Conservation (phyloP, 2,888 invertebrate species). For the Phrixothrix hirtus region DNA sequence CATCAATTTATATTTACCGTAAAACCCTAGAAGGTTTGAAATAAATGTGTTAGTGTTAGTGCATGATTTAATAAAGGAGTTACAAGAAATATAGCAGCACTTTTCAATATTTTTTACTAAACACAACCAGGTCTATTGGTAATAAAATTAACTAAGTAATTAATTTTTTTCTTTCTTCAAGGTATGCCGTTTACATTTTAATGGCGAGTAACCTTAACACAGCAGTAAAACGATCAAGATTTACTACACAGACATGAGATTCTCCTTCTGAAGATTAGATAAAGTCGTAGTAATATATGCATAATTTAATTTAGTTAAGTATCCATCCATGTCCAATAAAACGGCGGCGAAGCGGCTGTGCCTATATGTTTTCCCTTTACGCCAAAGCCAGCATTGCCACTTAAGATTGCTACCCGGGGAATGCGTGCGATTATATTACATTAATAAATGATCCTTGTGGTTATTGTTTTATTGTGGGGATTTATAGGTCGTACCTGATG, state of each 20-base stretch:
- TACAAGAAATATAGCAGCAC: no score
- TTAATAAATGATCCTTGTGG: constrained; percentile 35
- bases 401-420: constrained; percentile 24
- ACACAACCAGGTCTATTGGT: neutral
- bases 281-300: constrained; percentile 27
- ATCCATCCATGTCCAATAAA: constrained; percentile 30
- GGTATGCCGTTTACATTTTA: constrained; percentile 5
- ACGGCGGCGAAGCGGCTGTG: constrained; percentile 13
- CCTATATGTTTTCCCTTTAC: constrained; percentile 4
- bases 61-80: no score
- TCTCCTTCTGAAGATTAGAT: constrained; percentile 24
- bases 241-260: constrained; percentile 21
- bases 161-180: neutral
- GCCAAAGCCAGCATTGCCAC: constrained; percentile 8
- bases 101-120: no score
- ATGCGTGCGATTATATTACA: constrained; percentile 33
- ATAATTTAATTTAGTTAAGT: constrained; percentile 33
- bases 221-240: constrained; percentile 25
- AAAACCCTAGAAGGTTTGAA: no score
- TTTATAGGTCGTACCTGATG: no score
- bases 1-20: no score
- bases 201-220: constrained; percentile 16
- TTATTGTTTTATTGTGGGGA: constrained; percentile 29
- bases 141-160: neutral
- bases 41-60: no score